Evolutionary conservation across 2,888 invertebrate genomes (phyloP), one percentile per base, ranked within the genome.

Genomic region (Tachina lurida): DNA sequence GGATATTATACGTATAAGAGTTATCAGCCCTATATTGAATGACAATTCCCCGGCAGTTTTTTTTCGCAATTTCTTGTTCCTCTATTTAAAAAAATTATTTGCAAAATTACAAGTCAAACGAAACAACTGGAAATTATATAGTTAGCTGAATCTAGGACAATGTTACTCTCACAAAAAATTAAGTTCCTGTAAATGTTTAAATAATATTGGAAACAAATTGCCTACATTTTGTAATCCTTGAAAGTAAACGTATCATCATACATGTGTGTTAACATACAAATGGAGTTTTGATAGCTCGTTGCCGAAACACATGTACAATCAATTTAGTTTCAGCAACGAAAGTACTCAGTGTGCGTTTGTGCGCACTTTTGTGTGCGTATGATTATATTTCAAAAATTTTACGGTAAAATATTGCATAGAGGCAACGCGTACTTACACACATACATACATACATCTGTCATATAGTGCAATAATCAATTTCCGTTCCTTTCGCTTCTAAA

Each of bases 381-480:
- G 77, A 73, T 67, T 67, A 60, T 54, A 19, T 71, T 71, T 10
- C 22, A 54, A 75, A 63, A 54, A 71, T 65, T 19, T 60, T n/a
- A 9, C 41, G 15, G 74, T 19, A 49, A 8, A 45, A n/a, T 41
- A 19, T 52, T 47, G n/a, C 45, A 76, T 65, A 83, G 10, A 52
- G 17, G 41, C 43, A 17, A n/a, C 10, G 41, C 10, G 47, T 70
- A 15, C 45, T 41, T 15, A 71, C 45, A 4, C 9, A 8, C 22
- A 17, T n/a, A 31, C 65, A 47, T 31, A 31, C 31, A 31, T 31
- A 31, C 31, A 31, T 31, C 31, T 31, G 31, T 71, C 62, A 63
- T 73, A 63, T 56, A 73, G 56, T 77, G 84, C 85, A 87, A 81
- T 86, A 85, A 88, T 84, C 87, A 85, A 88, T 87, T 87, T 87